A percentile compares a stretch with the other conserved stretches of the same genome.
phyloP scores from a whole-genome alignment of 92 coral and sea anemone species.

The Parazoanthus swiftii region DNA sequence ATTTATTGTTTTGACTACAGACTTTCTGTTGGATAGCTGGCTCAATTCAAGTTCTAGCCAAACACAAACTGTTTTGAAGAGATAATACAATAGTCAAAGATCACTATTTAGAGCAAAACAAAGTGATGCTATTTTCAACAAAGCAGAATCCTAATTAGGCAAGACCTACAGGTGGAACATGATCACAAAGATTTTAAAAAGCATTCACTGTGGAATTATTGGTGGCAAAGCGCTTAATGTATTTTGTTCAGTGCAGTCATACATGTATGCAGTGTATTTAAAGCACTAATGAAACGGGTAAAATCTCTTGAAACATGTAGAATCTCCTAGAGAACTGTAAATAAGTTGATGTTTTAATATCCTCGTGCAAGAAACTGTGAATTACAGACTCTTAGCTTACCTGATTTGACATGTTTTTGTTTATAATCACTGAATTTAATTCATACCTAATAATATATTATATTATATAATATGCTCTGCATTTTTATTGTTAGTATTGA shows the following conservation, averaged over 20 bases:
- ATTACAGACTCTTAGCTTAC: no score
- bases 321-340: no score
- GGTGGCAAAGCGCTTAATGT: neutral
- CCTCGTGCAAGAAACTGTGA: no score
- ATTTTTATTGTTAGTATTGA: no score
- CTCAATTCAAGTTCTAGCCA: conserved; percentile 26
- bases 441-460: no score
- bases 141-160: neutral
- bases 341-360: no score
- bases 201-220: neutral
- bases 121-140: conserved; percentile 1
- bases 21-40: neutral
- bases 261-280: neutral
- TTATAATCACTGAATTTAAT: no score
- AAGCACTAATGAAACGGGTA: neutral
- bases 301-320: no score
- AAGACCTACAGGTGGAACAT: neutral
- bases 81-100: neutral
- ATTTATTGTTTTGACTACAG: conserved; percentile 37
- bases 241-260: neutral
- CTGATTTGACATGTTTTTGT: no score
- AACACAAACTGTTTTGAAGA: conserved; percentile 19
- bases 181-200: neutral
- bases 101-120: neutral
- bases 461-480: no score